Evolutionary conservation across 2,797 vertebrate genomes (phyloP), one percentile per base, ranked within the genome.

Genomic region (Ctenosaura bakeri): DNA sequence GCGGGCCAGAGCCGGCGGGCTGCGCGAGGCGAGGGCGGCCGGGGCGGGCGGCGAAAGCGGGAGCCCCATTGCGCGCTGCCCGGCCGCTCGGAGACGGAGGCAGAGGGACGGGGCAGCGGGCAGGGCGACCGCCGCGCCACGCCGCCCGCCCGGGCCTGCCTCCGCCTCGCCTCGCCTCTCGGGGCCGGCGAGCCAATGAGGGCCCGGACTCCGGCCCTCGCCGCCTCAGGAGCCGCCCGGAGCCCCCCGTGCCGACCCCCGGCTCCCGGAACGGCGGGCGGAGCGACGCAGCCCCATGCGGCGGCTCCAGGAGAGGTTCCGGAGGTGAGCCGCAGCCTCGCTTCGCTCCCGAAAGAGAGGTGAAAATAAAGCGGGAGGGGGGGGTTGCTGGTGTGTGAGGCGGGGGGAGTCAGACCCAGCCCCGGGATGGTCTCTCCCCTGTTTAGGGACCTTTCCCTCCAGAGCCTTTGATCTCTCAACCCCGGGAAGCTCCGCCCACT

Each of bases 301-400:
- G 94, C 95, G 93, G 90, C 95, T 95, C 87, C 95, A 88, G 90
- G 95, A 96, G 89, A 86, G 90, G 59, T 94, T 95, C 93, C 76
- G 95, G 88, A 95, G 95, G 95, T 95, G 93, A 94, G 83, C 24
- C 20, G 0, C 46, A 13, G 56, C 35, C 8, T 42, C 22, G 35
- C 6, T 35, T 22, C 46, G 1, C 42, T 26, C n/a, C 20, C 35
- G 66, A 16, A 22, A 32, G 64, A 62, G 26, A 46, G 59, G 10
- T 10, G 14, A 9, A 12, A 24, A 29, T 18, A 14, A 56, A 2
- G 20, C 3, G 1, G 59, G 18, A 1, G 38, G 38, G 12, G 6
- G 7, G 62, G 52, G n/a, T n/a, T n/a, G n/a, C n/a, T n/a, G n/a
- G n/a, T n/a, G n/a, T n/a, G n/a, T n/a, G n/a, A n/a, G n/a, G n/a